Conservation (phyloP, 2,797 vertebrate species). For the Menidia menidia region DNA sequence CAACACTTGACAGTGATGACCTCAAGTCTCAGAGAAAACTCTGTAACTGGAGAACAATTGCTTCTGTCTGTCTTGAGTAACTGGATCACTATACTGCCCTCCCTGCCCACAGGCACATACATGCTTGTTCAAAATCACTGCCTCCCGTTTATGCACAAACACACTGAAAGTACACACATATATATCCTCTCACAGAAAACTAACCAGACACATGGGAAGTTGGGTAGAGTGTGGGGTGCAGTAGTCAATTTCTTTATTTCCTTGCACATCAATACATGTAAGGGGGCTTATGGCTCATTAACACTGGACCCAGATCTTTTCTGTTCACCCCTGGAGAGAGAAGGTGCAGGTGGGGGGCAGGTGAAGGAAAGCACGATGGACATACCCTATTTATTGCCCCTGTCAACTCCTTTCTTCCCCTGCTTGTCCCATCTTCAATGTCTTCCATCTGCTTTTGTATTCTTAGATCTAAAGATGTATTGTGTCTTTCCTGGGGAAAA, state of each 20-base stretch:
- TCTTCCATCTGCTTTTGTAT: not conserved
- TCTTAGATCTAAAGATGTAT: not conserved
- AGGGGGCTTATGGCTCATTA: constrained; percentile 85
- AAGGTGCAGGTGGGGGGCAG: constrained; percentile 36
- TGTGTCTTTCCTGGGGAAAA: not conserved
- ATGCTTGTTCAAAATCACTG: constrained; percentile 29
- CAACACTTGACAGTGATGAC: constrained; percentile 78
- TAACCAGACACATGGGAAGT: no score
- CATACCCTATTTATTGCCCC: constrained; percentile 33
- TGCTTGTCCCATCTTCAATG: constrained; percentile 8
- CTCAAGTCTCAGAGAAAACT: constrained; percentile 76
- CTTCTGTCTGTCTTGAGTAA: constrained; percentile 81
- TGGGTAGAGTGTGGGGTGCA: constrained; percentile 8
- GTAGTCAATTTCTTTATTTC: constrained; percentile 86
- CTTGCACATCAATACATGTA: constrained; percentile 85
- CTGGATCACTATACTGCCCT: constrained; percentile 65
- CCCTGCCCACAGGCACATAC: constrained; percentile 54
- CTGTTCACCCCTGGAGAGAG: constrained; percentile 66
- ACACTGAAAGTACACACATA: constrained; percentile 8
- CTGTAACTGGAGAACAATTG: constrained; percentile 78
- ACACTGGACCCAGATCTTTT: constrained; percentile 76
- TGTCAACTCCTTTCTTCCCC: constrained; percentile 16
- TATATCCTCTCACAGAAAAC: constrained; percentile 26
- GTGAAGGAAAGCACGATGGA: constrained; percentile 59
- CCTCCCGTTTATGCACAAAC: constrained; percentile 3